phyloP scores from a whole-genome alignment of 2,113 vertebrate species.

The Pipa parva region DNA sequence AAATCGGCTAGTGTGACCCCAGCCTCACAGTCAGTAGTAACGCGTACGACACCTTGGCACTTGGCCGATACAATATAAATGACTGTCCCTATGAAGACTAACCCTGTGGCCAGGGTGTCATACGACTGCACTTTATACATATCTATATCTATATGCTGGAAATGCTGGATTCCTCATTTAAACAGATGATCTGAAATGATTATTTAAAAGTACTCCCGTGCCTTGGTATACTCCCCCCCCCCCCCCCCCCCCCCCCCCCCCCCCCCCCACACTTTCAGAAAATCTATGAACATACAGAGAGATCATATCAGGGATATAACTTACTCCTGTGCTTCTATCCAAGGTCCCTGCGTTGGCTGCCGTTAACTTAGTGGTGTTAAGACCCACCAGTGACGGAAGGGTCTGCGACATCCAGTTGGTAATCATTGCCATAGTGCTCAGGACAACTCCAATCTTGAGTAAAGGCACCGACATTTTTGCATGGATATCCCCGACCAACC shows the following conservation, averaged over 20 bases:
- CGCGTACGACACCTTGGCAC: too few species aligned
- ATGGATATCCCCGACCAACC: conserved; percentile 56
- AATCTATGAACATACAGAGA: neutral
- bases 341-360: conserved; percentile 81
- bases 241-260: too few species aligned
- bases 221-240: too few species aligned
- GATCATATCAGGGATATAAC: conserved; percentile 50
- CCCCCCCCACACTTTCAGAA: too few species aligned
- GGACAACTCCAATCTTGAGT: conserved; percentile 95
- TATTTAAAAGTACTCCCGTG: too few species aligned
- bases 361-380: conserved; percentile 87
- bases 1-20: too few species aligned
- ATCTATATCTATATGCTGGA: too few species aligned
- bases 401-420: conserved; percentile 99
- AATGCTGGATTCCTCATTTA: conserved; percentile 1
- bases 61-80: too few species aligned
- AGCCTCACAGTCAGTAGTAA: too few species aligned
- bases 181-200: conserved; percentile 7
- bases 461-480: conserved; percentile 90
- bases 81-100: too few species aligned
- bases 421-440: conserved; percentile 98
- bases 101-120: too few species aligned
- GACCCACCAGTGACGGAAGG: conserved; percentile 90
- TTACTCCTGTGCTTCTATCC: conserved; percentile 92
- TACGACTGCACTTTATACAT: too few species aligned